Conservation (phyloP, 2,113 vertebrate species). For the Lethenteron reissneri region DNA sequence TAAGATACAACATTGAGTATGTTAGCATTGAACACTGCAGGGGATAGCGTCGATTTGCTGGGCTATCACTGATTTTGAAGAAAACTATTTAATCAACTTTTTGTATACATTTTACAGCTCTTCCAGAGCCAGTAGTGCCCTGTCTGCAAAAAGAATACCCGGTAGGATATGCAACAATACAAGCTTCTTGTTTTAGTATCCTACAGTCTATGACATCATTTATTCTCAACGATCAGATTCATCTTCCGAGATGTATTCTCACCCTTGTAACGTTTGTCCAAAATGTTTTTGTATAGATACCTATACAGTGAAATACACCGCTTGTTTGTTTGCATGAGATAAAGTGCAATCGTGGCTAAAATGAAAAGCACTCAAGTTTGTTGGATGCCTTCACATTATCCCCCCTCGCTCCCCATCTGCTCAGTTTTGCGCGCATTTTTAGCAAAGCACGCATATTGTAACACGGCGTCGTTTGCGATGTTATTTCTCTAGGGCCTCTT, state of each 20-base stretch:
- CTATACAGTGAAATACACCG: not conserved
- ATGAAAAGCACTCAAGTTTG: not conserved
- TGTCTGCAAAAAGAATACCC: constrained; percentile 70
- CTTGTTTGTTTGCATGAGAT: not conserved
- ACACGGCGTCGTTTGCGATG: no score
- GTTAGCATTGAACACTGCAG: no score
- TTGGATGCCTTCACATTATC: not conserved
- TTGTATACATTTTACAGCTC: constrained; percentile 30
- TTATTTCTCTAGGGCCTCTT: not conserved
- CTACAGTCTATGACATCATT: constrained; percentile 18
- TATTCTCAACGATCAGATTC: constrained; percentile 16
- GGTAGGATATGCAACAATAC: constrained; percentile 28
- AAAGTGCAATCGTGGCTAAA: not conserved
- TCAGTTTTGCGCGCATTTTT: no score
- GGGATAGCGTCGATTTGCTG: no score
- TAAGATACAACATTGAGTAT: no score
- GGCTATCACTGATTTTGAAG: no score
- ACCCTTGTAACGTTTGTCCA: constrained; percentile 5
- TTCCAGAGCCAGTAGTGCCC: constrained; percentile 62
- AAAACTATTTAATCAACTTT: constrained; percentile 8
- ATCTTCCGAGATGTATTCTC: constrained; percentile 14
- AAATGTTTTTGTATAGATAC: not conserved
- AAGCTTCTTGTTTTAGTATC: constrained; percentile 15
- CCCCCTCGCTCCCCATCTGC: no score
- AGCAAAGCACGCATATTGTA: no score